phyloP scores from a whole-genome alignment of 1,140 invertebrate species.

The Drosophila cardini region DNA sequence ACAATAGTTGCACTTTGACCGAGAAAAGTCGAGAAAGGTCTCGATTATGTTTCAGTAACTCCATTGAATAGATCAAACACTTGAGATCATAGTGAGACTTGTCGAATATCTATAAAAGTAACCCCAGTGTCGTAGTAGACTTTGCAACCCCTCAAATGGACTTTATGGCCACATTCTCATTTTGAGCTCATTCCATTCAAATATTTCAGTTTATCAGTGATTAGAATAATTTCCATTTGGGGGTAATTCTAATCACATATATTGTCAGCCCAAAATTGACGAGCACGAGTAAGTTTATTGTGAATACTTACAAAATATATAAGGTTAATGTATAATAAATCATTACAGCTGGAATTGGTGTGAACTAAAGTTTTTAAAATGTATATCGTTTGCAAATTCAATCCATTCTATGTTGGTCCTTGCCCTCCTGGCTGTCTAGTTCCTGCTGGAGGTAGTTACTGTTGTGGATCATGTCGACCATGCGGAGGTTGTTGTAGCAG shows the following conservation, averaged over 20 bases:
- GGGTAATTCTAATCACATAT: conserved; percentile 23
- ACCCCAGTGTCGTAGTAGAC: conserved; percentile 14
- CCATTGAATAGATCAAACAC: not conserved
- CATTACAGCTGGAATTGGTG: not conserved
- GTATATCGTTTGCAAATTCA: conserved; percentile 42
- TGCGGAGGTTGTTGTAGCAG: conserved; percentile 18
- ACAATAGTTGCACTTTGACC: not conserved
- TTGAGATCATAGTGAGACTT: not conserved
- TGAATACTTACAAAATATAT: not conserved
- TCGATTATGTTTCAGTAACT: not conserved
- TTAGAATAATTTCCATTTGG: conserved; percentile 9
- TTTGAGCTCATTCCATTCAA: conserved; percentile 34
- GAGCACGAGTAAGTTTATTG: not conserved
- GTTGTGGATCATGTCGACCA: conserved; percentile 7
- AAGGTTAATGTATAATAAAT: too few relatives aligned
- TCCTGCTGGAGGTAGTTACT: conserved; percentile 9
- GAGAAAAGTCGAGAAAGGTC: not conserved
- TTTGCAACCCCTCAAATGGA: not conserved
- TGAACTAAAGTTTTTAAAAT: conserved; percentile 7
- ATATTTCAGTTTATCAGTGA: conserved; percentile 27
- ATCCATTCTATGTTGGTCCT: conserved; percentile 47
- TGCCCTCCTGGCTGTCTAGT: conserved; percentile 37
- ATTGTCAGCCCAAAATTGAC: conserved; percentile 39
- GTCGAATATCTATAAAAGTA: not conserved
- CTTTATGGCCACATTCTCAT: not conserved